Percentiles rank a stretch among this genome's conserved stretches.
phyloP scores from a whole-genome alignment of 2,797 vertebrate genomes.

The Protonibea diacanthus region DNA sequence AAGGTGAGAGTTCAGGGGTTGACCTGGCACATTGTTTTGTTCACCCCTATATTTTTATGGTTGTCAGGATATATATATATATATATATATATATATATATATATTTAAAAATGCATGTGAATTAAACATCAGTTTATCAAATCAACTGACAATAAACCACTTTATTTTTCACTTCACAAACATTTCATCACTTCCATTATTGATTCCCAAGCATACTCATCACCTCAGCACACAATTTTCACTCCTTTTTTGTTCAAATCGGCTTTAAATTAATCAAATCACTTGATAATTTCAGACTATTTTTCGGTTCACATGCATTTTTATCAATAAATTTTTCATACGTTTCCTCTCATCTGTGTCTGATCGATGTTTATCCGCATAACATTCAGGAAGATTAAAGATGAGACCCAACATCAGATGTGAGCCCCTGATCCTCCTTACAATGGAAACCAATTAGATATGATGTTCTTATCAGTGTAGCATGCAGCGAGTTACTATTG shows the following conservation, averaged over 20 bases:
- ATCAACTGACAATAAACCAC: no score
- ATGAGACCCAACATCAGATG: constrained; percentile 17
- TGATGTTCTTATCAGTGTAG: constrained; percentile 58
- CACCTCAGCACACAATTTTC: no score
- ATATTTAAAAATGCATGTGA: not conserved
- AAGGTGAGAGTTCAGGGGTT: constrained; percentile 80
- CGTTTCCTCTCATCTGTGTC: not conserved
- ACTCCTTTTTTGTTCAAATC: no score
- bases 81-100: not conserved
- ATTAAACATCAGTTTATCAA: no score
- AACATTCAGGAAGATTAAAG: not conserved
- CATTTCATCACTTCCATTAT: no score
- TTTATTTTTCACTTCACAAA: no score
- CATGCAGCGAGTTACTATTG: constrained; percentile 67
- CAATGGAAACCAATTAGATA: constrained; percentile 56
- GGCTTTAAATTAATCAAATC: no score
- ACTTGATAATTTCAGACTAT: no score
- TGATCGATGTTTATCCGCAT: constrained; percentile 8
- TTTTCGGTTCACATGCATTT: no score
- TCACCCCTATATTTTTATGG: not conserved
- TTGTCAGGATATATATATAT: not conserved
- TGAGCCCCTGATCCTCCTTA: not conserved
- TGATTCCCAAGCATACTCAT: no score
- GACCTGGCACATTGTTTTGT: not conserved
- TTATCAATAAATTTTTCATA: no score